A percentile compares a stretch with the other conserved stretches of the same genome.
Evolutionary conservation across 2,113 vertebrate genomes (phyloP).

Genomic region (Carassius carassius): DNA sequence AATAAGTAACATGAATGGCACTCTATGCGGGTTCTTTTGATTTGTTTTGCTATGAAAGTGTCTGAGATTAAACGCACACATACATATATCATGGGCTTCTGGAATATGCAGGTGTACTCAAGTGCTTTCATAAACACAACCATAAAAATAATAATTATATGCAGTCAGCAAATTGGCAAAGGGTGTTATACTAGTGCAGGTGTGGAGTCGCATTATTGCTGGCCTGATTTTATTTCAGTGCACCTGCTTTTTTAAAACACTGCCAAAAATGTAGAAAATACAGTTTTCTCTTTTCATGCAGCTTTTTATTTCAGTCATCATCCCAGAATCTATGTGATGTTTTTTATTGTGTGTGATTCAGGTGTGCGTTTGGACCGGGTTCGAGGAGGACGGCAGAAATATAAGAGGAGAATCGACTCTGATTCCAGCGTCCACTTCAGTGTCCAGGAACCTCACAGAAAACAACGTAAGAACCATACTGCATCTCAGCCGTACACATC

Average conservation of each 20-base stretch:
- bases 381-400: conserved; percentile 92
- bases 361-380: conserved; percentile 93
- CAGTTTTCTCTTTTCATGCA: not conserved
- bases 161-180: conserved; percentile 37
- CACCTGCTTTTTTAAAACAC: conserved; percentile 20
- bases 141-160: conserved; percentile 3
- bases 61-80: not conserved
- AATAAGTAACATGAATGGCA: not conserved
- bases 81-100: not conserved
- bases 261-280: not conserved
- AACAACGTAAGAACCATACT: conserved; percentile 82
- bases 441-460: conserved; percentile 90
- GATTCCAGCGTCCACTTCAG: conserved; percentile 94
- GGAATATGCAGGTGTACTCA: not conserved
- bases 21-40: not conserved
- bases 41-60: not conserved
- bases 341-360: not conserved
- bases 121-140: not conserved
- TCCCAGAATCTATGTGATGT: no score
- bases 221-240: conserved; percentile 24
- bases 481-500: not conserved
- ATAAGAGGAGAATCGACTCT: conserved; percentile 95
- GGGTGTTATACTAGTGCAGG: conserved; percentile 45
- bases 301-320: not conserved
- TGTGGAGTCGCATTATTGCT: conserved; percentile 28